Percentiles rank a stretch among this genome's conserved stretches.
These are phyloP conservation scores for Ageneiosus marmoratus DNA, from an alignment of 2,113 vertebrate genomes.

Conservation along the genomic window DNA sequence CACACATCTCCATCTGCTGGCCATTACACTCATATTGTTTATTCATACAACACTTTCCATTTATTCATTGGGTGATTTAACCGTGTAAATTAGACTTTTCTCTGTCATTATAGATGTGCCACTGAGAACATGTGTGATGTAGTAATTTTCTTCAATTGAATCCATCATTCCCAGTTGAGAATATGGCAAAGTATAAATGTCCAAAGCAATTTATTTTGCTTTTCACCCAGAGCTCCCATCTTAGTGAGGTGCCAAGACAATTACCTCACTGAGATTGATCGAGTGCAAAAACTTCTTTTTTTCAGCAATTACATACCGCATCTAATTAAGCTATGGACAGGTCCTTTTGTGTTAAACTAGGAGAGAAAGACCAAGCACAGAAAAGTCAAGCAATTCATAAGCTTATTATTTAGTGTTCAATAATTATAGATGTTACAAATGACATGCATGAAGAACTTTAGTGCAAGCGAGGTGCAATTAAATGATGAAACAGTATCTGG, in stretches of 20 bases:
- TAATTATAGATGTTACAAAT: slow-evolving; percentile 10
- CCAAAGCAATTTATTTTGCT: slow-evolving; percentile 44
- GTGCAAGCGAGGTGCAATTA: not conserved
- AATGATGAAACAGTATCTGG: not conserved
- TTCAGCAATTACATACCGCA: slow-evolving; percentile 33
- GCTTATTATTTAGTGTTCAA: not conserved
- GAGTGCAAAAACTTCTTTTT: slow-evolving; percentile 35
- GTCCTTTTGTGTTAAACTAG: slow-evolving; percentile 20
- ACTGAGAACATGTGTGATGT: slow-evolving; percentile 18
- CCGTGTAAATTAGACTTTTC: slow-evolving; percentile 15
- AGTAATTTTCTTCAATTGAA: slow-evolving; percentile 45
- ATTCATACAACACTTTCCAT: not conserved
- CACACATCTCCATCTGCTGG: slow-evolving; percentile 53
- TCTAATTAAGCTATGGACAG: slow-evolving; percentile 48
- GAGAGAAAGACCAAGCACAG: not conserved
- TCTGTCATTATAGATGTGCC: slow-evolving; percentile 10
- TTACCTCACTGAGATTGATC: slow-evolving; percentile 45
- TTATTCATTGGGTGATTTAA: slow-evolving; percentile 1
- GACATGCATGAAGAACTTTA: not conserved
- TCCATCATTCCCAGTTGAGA: slow-evolving; percentile 47
- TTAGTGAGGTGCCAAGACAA: slow-evolving; percentile 50
- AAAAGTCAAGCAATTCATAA: not conserved
- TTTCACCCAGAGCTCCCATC: slow-evolving; percentile 18
- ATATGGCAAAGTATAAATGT: slow-evolving; percentile 52
- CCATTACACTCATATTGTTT: not conserved